A percentile compares a stretch with the other conserved stretches of the same genome.
These are phyloP conservation scores for Heliconius erato DNA, from an alignment of 2,888 invertebrate genomes.

Conservation along the genomic window DNA sequence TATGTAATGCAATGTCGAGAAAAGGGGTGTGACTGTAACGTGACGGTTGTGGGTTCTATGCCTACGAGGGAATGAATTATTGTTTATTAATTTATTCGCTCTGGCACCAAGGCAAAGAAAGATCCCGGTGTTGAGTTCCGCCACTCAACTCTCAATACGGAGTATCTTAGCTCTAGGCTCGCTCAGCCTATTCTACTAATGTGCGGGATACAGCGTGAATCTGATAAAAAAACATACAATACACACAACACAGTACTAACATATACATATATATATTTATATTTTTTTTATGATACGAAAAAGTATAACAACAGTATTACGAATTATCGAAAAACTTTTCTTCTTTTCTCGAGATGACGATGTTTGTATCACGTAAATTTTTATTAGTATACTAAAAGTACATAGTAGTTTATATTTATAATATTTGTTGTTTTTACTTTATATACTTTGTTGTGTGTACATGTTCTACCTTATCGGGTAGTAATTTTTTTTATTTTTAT, in stretches of 20 bases:
- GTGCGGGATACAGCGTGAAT: too few relatives aligned
- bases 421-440: background rate
- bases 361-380: slow-evolving; percentile 27
- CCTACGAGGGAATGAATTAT: too few relatives aligned
- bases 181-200: too few relatives aligned
- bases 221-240: too few relatives aligned
- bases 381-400: slow-evolving; percentile 24
- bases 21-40: too few relatives aligned
- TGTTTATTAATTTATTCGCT: too few relatives aligned
- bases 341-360: slow-evolving; percentile 10
- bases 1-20: too few relatives aligned
- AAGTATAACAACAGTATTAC: background rate
- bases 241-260: background rate
- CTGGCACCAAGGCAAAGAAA: too few relatives aligned
- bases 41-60: too few relatives aligned
- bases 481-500: background rate
- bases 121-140: too few relatives aligned
- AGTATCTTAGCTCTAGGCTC: too few relatives aligned
- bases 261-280: background rate
- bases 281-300: slow-evolving; percentile 1
- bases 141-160: too few relatives aligned
- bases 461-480: background rate
- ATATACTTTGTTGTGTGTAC: background rate
- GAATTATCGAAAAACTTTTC: slow-evolving; percentile 21
- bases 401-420: slow-evolving; percentile 12